A percentile compares a stretch with the other conserved stretches of the same genome.
Conservation (phyloP, 2,113 vertebrate species). For the Caretta caretta region DNA sequence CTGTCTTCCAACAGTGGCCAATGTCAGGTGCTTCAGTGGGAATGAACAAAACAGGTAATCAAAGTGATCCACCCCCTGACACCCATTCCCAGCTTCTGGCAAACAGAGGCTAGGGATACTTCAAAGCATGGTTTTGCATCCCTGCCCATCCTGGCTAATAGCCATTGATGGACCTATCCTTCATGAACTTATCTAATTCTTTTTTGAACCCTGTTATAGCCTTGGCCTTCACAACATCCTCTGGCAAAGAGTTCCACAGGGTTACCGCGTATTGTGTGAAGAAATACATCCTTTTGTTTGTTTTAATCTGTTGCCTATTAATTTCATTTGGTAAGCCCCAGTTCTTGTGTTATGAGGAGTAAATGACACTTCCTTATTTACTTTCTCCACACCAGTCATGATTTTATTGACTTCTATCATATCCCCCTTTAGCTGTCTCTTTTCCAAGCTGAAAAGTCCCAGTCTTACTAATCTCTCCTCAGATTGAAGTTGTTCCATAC, state of each 20-base stretch:
- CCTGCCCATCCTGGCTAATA: background rate
- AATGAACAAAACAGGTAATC: background rate
- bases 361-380: background rate
- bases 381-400: background rate
- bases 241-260: background rate
- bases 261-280: background rate
- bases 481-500: background rate
- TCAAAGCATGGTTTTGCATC: background rate
- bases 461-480: background rate
- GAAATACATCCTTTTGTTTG: background rate
- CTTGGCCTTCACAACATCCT: background rate
- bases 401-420: background rate
- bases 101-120: background rate
- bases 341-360: background rate
- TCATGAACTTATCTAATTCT: background rate
- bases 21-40: background rate
- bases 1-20: background rate
- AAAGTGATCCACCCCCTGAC: background rate
- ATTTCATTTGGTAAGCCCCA: background rate
- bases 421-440: background rate
- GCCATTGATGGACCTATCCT: background rate
- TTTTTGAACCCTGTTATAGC: background rate
- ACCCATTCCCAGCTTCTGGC: background rate
- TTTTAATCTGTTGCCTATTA: background rate
- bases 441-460: background rate